These are phyloP conservation scores for Cynodonichthys magdalenae DNA, from an alignment of 2,797 vertebrate genomes.

Conservation along the genomic window DNA sequence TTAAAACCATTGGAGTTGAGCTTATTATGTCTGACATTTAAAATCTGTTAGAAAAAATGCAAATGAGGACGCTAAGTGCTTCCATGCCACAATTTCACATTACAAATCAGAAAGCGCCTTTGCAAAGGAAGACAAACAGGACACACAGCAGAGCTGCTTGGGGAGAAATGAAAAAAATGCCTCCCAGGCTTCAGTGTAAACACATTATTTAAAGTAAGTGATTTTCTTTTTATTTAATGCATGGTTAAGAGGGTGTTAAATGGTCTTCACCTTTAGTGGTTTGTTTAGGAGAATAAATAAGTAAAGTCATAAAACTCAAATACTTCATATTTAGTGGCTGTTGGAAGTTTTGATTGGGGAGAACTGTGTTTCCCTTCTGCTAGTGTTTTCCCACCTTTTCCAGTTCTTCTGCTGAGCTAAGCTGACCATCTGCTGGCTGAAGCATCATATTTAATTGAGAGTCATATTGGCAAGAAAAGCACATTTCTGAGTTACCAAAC, in stretches of 20 bases:
- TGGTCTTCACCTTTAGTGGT: neutral
- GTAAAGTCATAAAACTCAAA: neutral
- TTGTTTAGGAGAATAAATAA: no score
- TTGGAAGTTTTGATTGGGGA: neutral
- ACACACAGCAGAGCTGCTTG: slow-evolving; percentile 23
- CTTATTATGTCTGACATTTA: slow-evolving; percentile 77
- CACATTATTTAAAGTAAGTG: neutral
- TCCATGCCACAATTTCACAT: slow-evolving; percentile 44
- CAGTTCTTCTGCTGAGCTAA: slow-evolving; percentile 1
- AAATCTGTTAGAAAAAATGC: slow-evolving; percentile 66
- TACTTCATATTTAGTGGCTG: neutral
- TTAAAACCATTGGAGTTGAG: slow-evolving; percentile 58
- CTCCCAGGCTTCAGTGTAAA: slow-evolving; percentile 1
- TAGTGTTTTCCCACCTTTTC: neutral
- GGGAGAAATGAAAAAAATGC: neutral
- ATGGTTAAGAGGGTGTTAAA: neutral
- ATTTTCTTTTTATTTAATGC: neutral
- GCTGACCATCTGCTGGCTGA: neutral
- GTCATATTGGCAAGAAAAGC: neutral
- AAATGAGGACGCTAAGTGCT: slow-evolving; percentile 67
- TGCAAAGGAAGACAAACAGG: slow-evolving; percentile 33
- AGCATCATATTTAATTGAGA: slow-evolving; percentile 5
- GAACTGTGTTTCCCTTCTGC: no score
- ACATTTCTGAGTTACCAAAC: slow-evolving; percentile 8
- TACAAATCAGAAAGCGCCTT: slow-evolving; percentile 42